A percentile compares a stretch with the other conserved stretches of the same genome.
Evolutionary conservation across 1,140 invertebrate genomes (phyloP).

Genomic region (Neodiprion pinetum): DNA sequence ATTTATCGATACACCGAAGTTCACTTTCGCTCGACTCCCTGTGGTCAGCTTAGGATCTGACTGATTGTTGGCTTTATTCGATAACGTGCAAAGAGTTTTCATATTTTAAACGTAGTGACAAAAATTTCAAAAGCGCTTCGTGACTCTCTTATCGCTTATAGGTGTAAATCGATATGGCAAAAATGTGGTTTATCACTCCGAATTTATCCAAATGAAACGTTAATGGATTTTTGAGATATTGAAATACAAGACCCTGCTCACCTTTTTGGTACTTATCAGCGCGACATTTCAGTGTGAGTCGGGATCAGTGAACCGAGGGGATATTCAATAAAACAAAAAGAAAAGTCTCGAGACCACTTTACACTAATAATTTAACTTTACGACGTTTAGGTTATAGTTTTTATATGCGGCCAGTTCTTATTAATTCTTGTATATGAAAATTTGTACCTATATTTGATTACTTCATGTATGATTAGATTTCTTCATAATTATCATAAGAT

Average conservation of each 20-base stretch:
- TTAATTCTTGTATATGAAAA: conserved; percentile 16
- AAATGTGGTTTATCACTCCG: background rate
- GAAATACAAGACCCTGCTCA: background rate
- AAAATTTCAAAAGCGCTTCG: too few species aligned
- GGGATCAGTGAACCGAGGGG: background rate
- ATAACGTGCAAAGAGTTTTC: too few species aligned
- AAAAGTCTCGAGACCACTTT: conserved; percentile 12
- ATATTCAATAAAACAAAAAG: background rate
- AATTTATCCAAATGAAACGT: too few species aligned
- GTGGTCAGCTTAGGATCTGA: background rate
- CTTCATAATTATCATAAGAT: conserved; percentile 2
- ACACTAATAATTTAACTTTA: conserved; percentile 8
- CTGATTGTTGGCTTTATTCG: background rate
- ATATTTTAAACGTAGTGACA: too few species aligned
- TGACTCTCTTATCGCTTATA: background rate
- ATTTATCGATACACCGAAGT: too few species aligned
- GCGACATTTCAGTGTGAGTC: background rate
- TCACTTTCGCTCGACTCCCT: background rate
- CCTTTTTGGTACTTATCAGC: background rate
- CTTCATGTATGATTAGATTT: background rate
- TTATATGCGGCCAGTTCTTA: conserved; percentile 21
- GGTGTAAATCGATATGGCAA: background rate
- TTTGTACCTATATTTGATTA: conserved; percentile 15
- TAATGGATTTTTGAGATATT: too few species aligned
- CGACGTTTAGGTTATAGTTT: conserved; percentile 5